Base-by-base conservation (phyloP, 1,140 invertebrate species). In the Drosophila pruinosa region DNA sequence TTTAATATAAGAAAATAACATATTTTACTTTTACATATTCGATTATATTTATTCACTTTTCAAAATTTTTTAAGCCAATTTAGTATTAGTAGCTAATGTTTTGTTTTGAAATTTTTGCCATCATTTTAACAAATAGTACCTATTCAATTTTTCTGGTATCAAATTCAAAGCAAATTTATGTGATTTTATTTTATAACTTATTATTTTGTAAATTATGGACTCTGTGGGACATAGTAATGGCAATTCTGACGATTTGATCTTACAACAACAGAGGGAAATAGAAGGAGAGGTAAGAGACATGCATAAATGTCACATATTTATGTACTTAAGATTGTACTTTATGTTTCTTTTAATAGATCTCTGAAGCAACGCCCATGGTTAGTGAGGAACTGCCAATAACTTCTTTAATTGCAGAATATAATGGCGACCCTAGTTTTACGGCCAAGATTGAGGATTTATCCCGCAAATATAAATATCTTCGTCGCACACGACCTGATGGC, bases 241-340 rank as follows among this genome's bases (percentile, higher is more conserved):
- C 83, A 97, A 97, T 93, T 96, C 97, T 92, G 97, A 98, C 94
- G 97, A 98, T 91, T 93, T 97, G 80, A 98, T 97, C 77, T 93
- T 98, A 92, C 96, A 96, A 91, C 97, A 98, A 92, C 96, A 97
- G 90, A 94, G 96, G 75, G 94, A 96, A 89, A 98, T 98, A 90
- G 97, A 98, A 91, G 96, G 96, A 93, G 96, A 98, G 94, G 97
- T 97, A 21, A 59, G 26, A 4, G 5, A 12, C 1, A 21, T 14
- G 19, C 2, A 54, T n/a, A n/a, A n/a, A n/a, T n/a, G n/a, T n/a
- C 2, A n/a, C n/a, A 12, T 3, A n/a, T 34, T 34, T 3, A 3
- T 12, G 12, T 12, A 12, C 31, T 3, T 34, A 34, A 12, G n/a
- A 34, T 34, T 34, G n/a, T n/a, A 4, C 19, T 48, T 68, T 22